Conservation (phyloP, 2,113 vertebrate species). For the Catharus minimus region DNA sequence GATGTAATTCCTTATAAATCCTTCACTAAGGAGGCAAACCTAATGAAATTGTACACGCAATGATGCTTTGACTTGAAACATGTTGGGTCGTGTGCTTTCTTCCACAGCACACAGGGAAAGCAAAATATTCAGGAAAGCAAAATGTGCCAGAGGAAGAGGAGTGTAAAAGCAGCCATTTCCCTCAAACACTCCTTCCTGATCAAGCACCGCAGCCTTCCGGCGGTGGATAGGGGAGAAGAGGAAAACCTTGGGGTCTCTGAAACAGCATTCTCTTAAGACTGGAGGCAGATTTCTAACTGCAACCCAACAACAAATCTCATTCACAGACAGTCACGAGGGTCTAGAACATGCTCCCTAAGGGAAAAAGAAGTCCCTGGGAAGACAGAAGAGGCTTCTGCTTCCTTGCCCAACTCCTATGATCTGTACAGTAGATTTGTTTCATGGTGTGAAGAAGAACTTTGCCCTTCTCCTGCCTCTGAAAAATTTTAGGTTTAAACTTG, state of each 20-base stretch:
- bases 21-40: neutral
- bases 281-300: neutral
- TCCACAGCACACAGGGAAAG: neutral
- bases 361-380: neutral
- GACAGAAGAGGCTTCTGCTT: neutral
- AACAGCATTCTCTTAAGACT: neutral
- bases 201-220: neutral
- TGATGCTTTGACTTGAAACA: neutral
- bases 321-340: neutral
- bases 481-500: neutral
- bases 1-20: conserved; percentile 17
- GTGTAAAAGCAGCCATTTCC: conserved; percentile 9
- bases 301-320: neutral
- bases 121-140: conserved; percentile 18
- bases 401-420: neutral
- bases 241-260: neutral
- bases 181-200: neutral
- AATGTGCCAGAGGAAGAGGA: conserved; percentile 39
- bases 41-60: neutral
- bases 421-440: neutral
- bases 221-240: neutral
- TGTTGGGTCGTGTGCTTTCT: conserved; percentile 29
- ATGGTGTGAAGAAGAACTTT: neutral
- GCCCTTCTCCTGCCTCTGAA: neutral
- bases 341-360: neutral